Evolutionary conservation across 2,113 vertebrate species (phyloP).

Genomic region (Scomber colias): DNA sequence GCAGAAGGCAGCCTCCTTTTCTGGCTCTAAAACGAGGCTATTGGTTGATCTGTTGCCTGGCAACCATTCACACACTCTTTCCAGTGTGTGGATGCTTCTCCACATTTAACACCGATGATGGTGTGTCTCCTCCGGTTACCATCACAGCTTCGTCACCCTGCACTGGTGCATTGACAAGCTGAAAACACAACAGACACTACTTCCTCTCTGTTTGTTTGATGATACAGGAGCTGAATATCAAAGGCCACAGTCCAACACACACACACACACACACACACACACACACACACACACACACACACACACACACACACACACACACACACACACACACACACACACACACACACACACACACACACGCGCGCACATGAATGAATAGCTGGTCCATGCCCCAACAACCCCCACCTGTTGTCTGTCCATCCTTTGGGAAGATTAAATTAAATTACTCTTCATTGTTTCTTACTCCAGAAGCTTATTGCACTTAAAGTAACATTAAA

Average conservation of each 20-base stretch:
- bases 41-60: constrained; percentile 71
- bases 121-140: constrained; percentile 42
- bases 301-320: too few species aligned
- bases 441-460: too few species aligned
- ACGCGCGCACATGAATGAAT: too few species aligned
- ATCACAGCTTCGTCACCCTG: constrained; percentile 10
- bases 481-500: too few species aligned
- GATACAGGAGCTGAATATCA: not conserved
- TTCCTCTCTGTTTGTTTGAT: not conserved
- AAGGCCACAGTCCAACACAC: not conserved
- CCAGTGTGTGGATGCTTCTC: constrained; percentile 4
- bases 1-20: constrained; percentile 44
- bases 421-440: too few species aligned
- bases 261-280: too few species aligned
- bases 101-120: constrained; percentile 40
- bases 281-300: too few species aligned
- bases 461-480: too few species aligned
- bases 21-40: constrained; percentile 56
- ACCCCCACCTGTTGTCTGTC: too few species aligned
- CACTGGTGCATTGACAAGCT: constrained; percentile 18
- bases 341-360: too few species aligned
- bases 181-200: constrained; percentile 1
- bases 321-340: too few species aligned
- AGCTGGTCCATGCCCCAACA: too few species aligned
- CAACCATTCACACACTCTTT: constrained; percentile 71